Conservation (phyloP, 2,888 invertebrate species). For the Phalangium opilio region DNA sequence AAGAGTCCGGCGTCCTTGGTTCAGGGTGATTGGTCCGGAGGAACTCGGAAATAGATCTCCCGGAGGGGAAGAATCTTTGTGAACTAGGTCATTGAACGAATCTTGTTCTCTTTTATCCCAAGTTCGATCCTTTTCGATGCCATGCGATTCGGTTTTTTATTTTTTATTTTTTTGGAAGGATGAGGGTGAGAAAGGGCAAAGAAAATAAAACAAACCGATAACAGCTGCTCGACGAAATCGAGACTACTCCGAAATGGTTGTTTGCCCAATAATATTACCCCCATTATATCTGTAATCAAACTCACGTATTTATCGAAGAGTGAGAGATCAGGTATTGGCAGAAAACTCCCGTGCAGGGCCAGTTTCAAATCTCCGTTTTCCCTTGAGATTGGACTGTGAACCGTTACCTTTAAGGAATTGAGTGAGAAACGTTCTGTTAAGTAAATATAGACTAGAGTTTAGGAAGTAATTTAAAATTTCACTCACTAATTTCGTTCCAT, state of each 20-base stretch:
- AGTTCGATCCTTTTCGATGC: too few relatives aligned
- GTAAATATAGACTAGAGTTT: background rate
- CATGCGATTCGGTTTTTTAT: too few relatives aligned
- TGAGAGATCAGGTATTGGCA: constrained; percentile 18
- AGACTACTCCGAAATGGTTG: too few relatives aligned
- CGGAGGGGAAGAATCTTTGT: constrained; percentile 4
- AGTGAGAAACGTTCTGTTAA: too few relatives aligned
- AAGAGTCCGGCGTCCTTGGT: constrained; percentile 22
- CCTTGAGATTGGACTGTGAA: constrained; percentile 26
- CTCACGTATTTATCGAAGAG: constrained; percentile 3
- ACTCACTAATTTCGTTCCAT: constrained; percentile 29
- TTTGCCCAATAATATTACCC: too few relatives aligned
- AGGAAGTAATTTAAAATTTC: background rate
- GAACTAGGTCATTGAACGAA: too few relatives aligned
- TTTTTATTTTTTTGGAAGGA: too few relatives aligned
- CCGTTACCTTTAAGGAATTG: constrained; percentile 23
- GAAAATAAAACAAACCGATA: too few relatives aligned
- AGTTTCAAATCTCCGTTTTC: constrained; percentile 26
- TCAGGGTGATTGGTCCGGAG: constrained; percentile 17
- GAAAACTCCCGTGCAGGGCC: constrained; percentile 29
- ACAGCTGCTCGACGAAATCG: too few relatives aligned
- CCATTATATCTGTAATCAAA: too few relatives aligned
- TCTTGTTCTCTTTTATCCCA: too few relatives aligned
- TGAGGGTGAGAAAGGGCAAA: too few relatives aligned
- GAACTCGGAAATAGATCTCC: constrained; percentile 10